Evolutionary conservation across 2,888 invertebrate species (phyloP), one percentile per base, ranked within the genome.

Genomic region (Nemurella pictetii): DNA sequence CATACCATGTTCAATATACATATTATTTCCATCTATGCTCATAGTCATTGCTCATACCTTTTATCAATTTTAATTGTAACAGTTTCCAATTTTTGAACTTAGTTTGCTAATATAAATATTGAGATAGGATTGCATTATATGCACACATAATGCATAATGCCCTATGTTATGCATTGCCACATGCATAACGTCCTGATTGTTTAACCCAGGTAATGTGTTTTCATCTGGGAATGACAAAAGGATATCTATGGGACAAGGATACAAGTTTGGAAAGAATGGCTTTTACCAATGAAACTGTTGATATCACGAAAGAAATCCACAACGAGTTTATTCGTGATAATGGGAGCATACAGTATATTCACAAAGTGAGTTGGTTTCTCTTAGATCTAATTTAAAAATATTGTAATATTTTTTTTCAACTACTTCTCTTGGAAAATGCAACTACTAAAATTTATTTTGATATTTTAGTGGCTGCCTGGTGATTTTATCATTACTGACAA

Each of bases 401-500:
- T 4, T 26, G 0, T 36, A 25, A 26, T 82, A 0, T 9, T 82
- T n/a, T n/a, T n/a, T n/a, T n/a, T n/a, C 1, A 73, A n/a, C 25
- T 73, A 73, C 73, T 73, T 73, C 73, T 73, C n/a, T 73, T 73
- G 73, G 73, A 20, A n/a, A 25, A 73, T 1, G 73, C 25, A 73
- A 73, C 1, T 73, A 32, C 0, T 7, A 29, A 26, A 26, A 27
- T n/a, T 80, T 80, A 9, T 27, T 84, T 84, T 82, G 85, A 84
- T 30, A 85, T 85, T 87, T 30, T 85, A 89, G 89, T 89, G 89
- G 89, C 86, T 88, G 87, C 87, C 87, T 26, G 89, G 89, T 7
- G 89, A 89, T 86, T 89, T 89, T 83, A 88, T 89, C 55, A 89
- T 89, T 35, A 88, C 88, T 28, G 89, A 89, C 86, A 88, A 89